Conservation (phyloP, 2,797 vertebrate genomes). For the Phataginus tetradactyla region DNA sequence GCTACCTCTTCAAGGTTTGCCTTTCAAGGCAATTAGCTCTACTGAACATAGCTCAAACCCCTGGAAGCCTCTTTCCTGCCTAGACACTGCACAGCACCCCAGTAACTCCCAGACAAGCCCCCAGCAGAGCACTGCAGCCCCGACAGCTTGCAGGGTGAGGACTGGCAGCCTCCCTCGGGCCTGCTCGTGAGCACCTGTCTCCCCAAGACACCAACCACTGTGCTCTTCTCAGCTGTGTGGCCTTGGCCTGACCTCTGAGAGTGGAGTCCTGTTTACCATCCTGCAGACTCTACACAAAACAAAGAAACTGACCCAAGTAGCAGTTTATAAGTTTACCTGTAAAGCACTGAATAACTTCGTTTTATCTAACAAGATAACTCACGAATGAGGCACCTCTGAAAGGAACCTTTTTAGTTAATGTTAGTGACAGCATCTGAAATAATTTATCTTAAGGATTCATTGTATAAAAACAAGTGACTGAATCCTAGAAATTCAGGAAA, state of each 20-base stretch:
- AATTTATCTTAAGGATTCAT: neutral
- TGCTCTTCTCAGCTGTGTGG: neutral
- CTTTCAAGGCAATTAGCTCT: neutral
- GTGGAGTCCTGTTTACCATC: neutral
- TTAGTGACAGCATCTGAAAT: neutral
- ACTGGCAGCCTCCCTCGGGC: neutral
- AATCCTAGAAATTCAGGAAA: neutral
- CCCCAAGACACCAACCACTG: too few relatives aligned
- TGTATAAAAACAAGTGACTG: neutral
- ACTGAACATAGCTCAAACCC: neutral
- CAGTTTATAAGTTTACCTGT: neutral
- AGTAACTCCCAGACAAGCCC: neutral
- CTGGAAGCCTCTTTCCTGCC: neutral
- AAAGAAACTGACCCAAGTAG: neutral
- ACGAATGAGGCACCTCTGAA: neutral
- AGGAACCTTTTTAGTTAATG: neutral
- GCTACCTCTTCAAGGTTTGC: neutral
- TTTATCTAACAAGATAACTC: neutral
- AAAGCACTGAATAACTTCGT: neutral
- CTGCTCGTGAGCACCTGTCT: fast-evolving
- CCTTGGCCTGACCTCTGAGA: neutral
- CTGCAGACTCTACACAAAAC: too few relatives aligned
- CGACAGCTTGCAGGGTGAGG: too few relatives aligned
- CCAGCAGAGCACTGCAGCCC: neutral
- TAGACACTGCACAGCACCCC: too few relatives aligned